These are phyloP conservation scores for Bellardia bayeri DNA, from an alignment of 2,888 invertebrate species.

Conservation along the genomic window DNA sequence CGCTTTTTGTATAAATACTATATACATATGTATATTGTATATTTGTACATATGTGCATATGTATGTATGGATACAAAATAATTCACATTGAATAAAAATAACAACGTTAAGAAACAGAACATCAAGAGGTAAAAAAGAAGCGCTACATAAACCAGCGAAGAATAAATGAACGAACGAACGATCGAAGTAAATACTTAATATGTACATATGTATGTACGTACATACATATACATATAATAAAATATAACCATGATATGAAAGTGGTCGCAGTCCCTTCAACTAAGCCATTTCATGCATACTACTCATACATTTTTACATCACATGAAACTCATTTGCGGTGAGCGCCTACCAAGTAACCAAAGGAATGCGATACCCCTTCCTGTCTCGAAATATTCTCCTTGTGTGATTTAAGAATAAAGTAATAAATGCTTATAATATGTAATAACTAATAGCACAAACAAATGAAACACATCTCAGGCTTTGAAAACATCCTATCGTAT, in stretches of 20 bases:
- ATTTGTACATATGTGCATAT: conserved; percentile 22
- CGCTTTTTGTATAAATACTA: neutral
- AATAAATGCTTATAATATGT: neutral
- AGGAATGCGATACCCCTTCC: conserved; percentile 51
- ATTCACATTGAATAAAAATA: conserved; percentile 4
- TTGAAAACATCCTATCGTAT: neutral
- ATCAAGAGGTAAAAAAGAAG: conserved; percentile 7
- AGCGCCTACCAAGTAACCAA: conserved; percentile 45
- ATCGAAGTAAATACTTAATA: neutral
- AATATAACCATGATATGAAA: conserved; percentile 41
- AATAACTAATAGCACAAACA: neutral
- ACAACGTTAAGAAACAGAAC: conserved; percentile 17
- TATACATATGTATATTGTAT: neutral
- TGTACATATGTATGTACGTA: no score
- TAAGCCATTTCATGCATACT: neutral
- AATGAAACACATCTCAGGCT: neutral
- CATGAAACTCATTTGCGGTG: conserved; percentile 39
- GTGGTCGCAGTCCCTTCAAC: conserved; percentile 51
- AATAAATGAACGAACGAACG: conserved; percentile 5
- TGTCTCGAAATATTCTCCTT: conserved; percentile 22
- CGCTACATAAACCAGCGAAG: conserved; percentile 1
- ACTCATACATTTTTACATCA: conserved; percentile 9
- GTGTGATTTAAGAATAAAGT: neutral
- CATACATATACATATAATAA: neutral
- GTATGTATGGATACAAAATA: neutral